These are phyloP conservation scores for Hydractinia symbiolongicarpus DNA, from an alignment of 30 jellyfish, hydroid and myxozoan species.

Conservation along the genomic window DNA sequence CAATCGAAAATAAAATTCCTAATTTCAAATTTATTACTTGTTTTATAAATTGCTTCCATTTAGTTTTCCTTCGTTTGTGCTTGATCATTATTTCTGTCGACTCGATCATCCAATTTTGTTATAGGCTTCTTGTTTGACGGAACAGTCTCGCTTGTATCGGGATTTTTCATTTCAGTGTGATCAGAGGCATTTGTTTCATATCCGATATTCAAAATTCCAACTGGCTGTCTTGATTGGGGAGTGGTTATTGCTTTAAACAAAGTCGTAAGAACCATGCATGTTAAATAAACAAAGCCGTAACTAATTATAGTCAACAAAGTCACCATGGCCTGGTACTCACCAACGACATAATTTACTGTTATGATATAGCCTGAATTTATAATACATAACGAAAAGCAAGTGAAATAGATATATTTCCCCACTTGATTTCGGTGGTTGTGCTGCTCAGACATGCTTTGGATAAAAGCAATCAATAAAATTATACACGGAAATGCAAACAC, in stretches of 20 bases:
- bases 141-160: neutral
- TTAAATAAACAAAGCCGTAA: conserved; percentile 61
- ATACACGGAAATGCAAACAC: conserved; percentile 47
- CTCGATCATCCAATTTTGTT: too few species aligned
- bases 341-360: conserved; percentile 60
- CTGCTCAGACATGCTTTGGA: conserved; percentile 57
- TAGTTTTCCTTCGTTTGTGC: too few species aligned
- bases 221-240: neutral
- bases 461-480: conserved; percentile 41
- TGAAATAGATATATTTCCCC: conserved; percentile 53
- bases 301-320: conserved; percentile 65
- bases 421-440: conserved; percentile 44
- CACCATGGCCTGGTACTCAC: conserved; percentile 58
- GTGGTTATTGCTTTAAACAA: conserved; percentile 22
- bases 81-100: too few species aligned
- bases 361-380: conserved; percentile 58
- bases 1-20: too few species aligned
- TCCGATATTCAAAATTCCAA: conserved; percentile 2
- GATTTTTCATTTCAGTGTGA: neutral
- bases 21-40: too few species aligned
- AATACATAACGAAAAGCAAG: conserved; percentile 54
- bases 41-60: too few species aligned
- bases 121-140: neutral
- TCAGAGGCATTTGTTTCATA: neutral
- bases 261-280: conserved; percentile 61